These are phyloP conservation scores for Oxycera nigricornis DNA, from an alignment of 2,888 invertebrate species.

Conservation along the genomic window DNA sequence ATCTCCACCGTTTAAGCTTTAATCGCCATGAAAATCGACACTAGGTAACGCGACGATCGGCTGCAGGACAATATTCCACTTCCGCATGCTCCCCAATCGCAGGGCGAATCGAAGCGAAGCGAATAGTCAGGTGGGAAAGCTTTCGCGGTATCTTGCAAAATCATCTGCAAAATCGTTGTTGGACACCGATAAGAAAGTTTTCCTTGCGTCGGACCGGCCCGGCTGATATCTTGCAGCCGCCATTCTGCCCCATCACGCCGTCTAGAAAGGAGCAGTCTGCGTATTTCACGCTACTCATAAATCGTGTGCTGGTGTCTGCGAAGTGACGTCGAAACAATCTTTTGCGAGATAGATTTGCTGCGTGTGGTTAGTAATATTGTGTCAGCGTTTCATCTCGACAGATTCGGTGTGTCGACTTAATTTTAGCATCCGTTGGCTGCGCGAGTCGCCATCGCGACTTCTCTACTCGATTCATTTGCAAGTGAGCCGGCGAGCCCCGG, in stretches of 20 bases:
- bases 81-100: too few species aligned
- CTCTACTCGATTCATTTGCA: not conserved
- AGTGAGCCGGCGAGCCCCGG: constrained; percentile 3
- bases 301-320: not conserved
- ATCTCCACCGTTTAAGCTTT: too few species aligned
- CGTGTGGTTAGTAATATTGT: not conserved
- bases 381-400: constrained; percentile 12
- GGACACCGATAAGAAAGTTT: constrained; percentile 17
- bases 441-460: not conserved
- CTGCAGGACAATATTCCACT: too few species aligned
- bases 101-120: too few species aligned
- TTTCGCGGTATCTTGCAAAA: too few species aligned
- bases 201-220: not conserved
- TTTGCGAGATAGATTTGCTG: not conserved
- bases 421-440: constrained; percentile 36
- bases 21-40: too few species aligned
- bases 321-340: not conserved
- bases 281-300: not conserved
- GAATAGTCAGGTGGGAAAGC: too few species aligned
- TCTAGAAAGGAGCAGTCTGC: not conserved
- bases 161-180: too few species aligned
- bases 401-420: constrained; percentile 20
- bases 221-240: not conserved
- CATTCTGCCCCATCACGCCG: not conserved
- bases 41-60: too few species aligned